These are phyloP conservation scores for Lacanobia wlatinum DNA, from an alignment of 2,888 invertebrate genomes.

Conservation along the genomic window DNA sequence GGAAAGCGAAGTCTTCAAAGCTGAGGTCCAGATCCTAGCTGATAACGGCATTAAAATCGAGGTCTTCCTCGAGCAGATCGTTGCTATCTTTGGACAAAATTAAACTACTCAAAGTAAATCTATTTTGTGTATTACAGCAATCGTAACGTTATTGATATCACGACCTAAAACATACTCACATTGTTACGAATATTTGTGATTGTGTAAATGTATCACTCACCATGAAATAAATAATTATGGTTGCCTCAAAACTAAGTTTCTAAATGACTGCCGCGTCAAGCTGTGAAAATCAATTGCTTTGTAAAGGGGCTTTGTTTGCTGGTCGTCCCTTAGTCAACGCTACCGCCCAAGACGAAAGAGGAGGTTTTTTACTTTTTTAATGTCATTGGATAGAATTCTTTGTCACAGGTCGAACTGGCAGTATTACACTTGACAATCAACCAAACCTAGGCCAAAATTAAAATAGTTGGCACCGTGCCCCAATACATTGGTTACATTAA, in stretches of 20 bases:
- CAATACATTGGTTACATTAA: too few species aligned
- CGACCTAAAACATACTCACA: neutral
- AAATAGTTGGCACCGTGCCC: too few species aligned
- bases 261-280: neutral
- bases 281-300: neutral
- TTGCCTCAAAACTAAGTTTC: constrained; percentile 19
- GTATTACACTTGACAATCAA: too few species aligned
- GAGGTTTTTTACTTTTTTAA: too few species aligned
- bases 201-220: neutral
- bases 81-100: constrained; percentile 80
- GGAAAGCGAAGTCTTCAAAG: constrained; percentile 76
- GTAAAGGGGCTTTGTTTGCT: neutral
- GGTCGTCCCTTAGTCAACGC: too few species aligned
- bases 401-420: too few species aligned
- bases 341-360: too few species aligned
- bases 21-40: constrained; percentile 73
- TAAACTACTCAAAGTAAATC: constrained; percentile 42
- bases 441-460: too few species aligned
- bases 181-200: constrained; percentile 3
- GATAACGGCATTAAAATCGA: constrained; percentile 78
- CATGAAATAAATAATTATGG: constrained; percentile 21
- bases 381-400: too few species aligned
- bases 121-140: neutral
- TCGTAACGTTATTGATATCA: neutral
- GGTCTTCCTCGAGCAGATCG: constrained; percentile 70